Conservation (phyloP, 2,113 vertebrate genomes). For the Hippocampus mohnikei region DNA sequence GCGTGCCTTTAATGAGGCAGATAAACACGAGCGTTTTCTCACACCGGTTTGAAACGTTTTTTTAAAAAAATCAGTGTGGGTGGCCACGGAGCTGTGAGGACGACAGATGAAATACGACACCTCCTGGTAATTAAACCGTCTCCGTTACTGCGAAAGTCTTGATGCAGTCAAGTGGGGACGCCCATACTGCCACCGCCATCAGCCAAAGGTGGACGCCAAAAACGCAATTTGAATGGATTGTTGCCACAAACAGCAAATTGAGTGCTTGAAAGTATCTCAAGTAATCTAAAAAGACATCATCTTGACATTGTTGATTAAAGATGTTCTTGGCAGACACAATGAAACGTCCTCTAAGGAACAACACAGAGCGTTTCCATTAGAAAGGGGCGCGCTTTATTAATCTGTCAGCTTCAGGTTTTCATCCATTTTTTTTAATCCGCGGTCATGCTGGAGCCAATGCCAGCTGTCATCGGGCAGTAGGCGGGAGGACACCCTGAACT, state of each 20-base stretch:
- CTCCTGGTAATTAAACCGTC: slow-evolving; percentile 53
- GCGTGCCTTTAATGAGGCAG: slow-evolving; percentile 43
- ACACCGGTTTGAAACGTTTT: slow-evolving; percentile 9
- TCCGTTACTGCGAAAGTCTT: slow-evolving; percentile 43
- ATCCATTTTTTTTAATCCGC: too few relatives aligned
- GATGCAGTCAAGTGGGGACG: slow-evolving; percentile 31
- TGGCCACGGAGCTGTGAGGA: slow-evolving; percentile 30
- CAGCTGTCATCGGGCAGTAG: too few relatives aligned
- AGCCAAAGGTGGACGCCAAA: background rate
- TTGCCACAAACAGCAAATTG: background rate
- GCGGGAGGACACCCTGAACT: too few relatives aligned
- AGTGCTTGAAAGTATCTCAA: background rate
- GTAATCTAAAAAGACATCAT: background rate
- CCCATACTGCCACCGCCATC: background rate
- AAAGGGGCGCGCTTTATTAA: background rate
- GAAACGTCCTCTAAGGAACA: background rate
- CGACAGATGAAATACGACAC: slow-evolving; percentile 29
- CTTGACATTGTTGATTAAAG: slow-evolving; percentile 7
- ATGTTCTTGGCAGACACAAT: background rate
- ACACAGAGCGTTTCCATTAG: background rate
- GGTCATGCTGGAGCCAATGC: too few relatives aligned
- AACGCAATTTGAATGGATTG: background rate
- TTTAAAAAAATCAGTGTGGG: slow-evolving; percentile 36
- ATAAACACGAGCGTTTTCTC: slow-evolving; percentile 43
- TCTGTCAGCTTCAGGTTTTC: too few relatives aligned